Evolutionary conservation across 2,888 invertebrate species (phyloP).

Genomic region (Carpatolechia fugitivella): DNA sequence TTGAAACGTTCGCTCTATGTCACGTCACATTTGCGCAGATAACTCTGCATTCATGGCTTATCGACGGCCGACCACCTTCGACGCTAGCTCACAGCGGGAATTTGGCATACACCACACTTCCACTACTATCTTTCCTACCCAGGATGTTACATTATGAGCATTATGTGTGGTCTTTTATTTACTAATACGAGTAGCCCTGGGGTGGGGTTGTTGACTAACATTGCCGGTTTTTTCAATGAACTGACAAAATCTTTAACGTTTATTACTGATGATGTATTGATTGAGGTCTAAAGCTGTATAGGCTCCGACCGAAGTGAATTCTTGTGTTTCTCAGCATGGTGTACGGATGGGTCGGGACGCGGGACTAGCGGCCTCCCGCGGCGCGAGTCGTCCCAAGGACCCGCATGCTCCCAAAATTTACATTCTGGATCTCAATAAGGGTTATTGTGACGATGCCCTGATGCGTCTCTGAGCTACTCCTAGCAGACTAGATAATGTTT

Average conservation of each 20-base stretch:
- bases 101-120: conserved; percentile 32
- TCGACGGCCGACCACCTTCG: conserved; percentile 33
- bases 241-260: conserved; percentile 38
- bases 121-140: conserved; percentile 24
- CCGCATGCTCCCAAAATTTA: conserved; percentile 63
- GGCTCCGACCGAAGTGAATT: conserved; percentile 63
- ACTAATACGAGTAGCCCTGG: conserved; percentile 39
- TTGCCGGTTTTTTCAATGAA: conserved; percentile 39
- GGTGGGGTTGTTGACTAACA: conserved; percentile 41
- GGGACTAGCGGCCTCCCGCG: conserved; percentile 52
- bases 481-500: conserved; percentile 43
- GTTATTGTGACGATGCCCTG: conserved; percentile 40
- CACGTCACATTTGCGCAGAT: conserved; percentile 16
- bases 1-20: conserved; percentile 23
- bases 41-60: conserved; percentile 23
- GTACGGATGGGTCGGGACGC: conserved; percentile 58
- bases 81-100: conserved; percentile 30
- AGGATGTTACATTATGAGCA: conserved; percentile 24
- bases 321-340: conserved; percentile 74
- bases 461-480: conserved; percentile 32
- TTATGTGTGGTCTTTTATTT: conserved; percentile 40
- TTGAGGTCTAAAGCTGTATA: conserved; percentile 52
- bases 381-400: conserved; percentile 49
- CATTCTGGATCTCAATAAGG: conserved; percentile 57
- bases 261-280: conserved; percentile 56